phyloP scores from a whole-genome alignment of 2,113 vertebrate species.

The Tichodroma muraria region DNA sequence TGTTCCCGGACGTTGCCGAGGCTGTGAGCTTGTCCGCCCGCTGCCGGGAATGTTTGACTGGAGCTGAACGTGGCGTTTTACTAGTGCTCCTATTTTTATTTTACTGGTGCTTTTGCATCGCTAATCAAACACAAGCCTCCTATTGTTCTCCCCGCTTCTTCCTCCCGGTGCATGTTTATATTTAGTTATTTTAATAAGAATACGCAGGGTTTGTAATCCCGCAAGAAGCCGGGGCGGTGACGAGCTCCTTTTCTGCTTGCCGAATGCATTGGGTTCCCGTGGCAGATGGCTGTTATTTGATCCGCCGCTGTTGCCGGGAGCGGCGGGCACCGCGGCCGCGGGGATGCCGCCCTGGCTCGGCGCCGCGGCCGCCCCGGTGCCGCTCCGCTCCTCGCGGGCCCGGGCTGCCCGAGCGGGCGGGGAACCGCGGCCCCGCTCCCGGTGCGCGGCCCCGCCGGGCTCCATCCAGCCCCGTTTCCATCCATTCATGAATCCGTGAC shows the following conservation, averaged over 20 bases:
- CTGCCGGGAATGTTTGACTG: background rate
- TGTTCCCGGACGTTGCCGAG: background rate
- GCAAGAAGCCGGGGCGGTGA: background rate
- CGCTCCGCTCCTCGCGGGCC: too few relatives aligned
- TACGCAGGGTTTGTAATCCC: background rate
- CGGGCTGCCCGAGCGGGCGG: background rate
- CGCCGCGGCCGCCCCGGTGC: background rate
- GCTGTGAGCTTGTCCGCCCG: background rate
- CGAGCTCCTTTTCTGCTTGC: background rate
- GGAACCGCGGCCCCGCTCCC: background rate
- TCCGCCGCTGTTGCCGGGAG: background rate
- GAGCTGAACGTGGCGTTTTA: background rate
- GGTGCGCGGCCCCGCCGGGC: conserved; percentile 25
- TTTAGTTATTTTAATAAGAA: background rate
- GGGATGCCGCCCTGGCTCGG: background rate
- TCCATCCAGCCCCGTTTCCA: conserved; percentile 63
- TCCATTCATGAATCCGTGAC: conserved; percentile 85
- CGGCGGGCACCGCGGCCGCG: background rate
- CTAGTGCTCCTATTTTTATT: conserved; percentile 2
- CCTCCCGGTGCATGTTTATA: background rate
- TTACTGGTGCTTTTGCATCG: background rate
- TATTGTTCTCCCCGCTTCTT: conserved; percentile 24
- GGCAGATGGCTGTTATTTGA: conserved; percentile 20
- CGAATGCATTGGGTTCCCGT: background rate
- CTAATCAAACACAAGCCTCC: conserved; percentile 3